These are phyloP conservation scores for Acrocephalus kingi DNA, from an alignment of 2,113 vertebrate genomes.

Conservation along the genomic window DNA sequence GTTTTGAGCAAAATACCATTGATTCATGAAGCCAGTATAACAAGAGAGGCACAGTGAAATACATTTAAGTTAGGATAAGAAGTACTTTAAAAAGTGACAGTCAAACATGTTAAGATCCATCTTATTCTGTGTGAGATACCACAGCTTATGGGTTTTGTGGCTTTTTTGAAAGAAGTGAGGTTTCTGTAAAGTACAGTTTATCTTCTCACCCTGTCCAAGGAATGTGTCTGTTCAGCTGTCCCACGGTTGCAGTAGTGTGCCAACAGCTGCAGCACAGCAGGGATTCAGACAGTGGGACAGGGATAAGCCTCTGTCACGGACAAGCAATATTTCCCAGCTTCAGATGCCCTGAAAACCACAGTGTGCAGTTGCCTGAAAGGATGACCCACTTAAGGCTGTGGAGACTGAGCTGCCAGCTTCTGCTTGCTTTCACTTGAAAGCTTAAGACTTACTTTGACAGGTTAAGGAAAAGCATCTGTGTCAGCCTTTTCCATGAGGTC, in stretches of 20 bases:
- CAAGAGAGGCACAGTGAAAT: neutral
- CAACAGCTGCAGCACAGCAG: neutral
- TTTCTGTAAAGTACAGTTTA: neutral
- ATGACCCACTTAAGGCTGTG: slow-evolving; percentile 26
- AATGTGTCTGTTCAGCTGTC: neutral
- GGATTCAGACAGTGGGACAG: neutral
- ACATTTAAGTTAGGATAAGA: neutral
- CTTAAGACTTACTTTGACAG: neutral
- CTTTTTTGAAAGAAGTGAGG: rapidly evolving
- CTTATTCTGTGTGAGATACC: neutral
- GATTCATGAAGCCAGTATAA: neutral
- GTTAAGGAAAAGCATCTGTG: neutral
- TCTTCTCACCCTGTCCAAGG: neutral
- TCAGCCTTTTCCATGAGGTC: neutral
- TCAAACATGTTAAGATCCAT: neutral
- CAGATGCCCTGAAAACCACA: neutral
- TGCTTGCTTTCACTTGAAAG: neutral
- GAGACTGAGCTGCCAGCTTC: neutral
- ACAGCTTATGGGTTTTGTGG: neutral
- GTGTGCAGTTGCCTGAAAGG: neutral
- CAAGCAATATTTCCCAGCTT: neutral
- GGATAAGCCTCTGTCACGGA: neutral
- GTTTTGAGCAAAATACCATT: neutral
- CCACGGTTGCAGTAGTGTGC: neutral
- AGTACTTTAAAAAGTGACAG: neutral